Conservation (phyloP, 2,888 invertebrate genomes). For the Pseudanteris insignis region DNA sequence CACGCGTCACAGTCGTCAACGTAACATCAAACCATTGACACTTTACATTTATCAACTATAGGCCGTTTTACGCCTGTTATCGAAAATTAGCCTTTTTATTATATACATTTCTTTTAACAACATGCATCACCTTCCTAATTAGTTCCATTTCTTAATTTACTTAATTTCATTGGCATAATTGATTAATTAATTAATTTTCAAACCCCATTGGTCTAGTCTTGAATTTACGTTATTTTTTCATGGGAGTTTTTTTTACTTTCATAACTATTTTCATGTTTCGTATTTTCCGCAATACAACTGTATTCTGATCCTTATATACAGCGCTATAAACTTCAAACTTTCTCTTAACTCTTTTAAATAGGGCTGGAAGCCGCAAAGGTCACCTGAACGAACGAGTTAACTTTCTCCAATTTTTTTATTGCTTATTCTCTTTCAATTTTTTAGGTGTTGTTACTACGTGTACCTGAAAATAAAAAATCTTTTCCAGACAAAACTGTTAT, state of each 20-base stretch:
- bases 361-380: conserved; percentile 45
- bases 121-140: no score
- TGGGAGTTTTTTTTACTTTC: conserved; percentile 34
- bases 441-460: conserved; percentile 18
- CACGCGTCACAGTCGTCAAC: no score
- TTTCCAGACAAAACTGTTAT: conserved; percentile 33
- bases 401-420: conserved; percentile 48
- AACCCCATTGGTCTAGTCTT: no score
- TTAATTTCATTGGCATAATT: no score
- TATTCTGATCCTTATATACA: conserved; percentile 59
- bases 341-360: conserved; percentile 62
- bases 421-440: conserved; percentile 31
- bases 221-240: no score
- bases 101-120: no score
- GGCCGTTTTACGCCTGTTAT: no score
- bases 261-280: conserved; percentile 29
- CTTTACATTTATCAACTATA: no score
- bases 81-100: no score
- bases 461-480: conserved; percentile 12
- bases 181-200: no score
- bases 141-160: no score
- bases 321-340: conserved; percentile 62
- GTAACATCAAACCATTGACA: no score
- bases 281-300: conserved; percentile 46
- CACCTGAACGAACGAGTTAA: conserved; percentile 45